Evolutionary conservation across 2,888 invertebrate species (phyloP).

Genomic region (Rhamphomyia laevipes): DNA sequence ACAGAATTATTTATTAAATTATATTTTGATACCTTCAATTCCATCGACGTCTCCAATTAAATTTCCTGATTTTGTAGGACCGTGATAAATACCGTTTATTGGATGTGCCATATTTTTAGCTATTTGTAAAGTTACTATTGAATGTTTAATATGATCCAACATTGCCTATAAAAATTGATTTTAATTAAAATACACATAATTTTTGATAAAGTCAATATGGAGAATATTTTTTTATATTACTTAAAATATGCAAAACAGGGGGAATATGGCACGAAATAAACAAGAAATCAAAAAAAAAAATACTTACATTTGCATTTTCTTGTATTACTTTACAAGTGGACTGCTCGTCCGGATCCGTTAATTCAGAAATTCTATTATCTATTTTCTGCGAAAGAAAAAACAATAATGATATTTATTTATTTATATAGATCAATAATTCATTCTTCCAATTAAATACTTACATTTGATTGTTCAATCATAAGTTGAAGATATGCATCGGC

Average conservation of each 20-base stretch:
- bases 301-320: slow-evolving; percentile 66
- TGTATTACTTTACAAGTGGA: slow-evolving; percentile 55
- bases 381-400: slow-evolving; percentile 46
- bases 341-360: slow-evolving; percentile 55
- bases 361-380: slow-evolving; percentile 50
- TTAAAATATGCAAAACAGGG: too few species aligned
- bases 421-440: neutral
- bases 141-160: slow-evolving; percentile 96
- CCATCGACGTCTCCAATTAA: slow-evolving; percentile 15
- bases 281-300: neutral
- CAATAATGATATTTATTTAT: neutral
- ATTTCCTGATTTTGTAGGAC: slow-evolving; percentile 37
- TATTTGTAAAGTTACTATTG: slow-evolving; percentile 94
- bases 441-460: slow-evolving; percentile 31
- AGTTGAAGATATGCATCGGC: slow-evolving; percentile 94
- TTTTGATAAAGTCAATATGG: too few species aligned
- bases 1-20: too few species aligned
- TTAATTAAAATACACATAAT: neutral
- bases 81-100: slow-evolving; percentile 77
- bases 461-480: slow-evolving; percentile 84
- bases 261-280: neutral
- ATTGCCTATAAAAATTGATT: slow-evolving; percentile 51
- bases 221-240: too few species aligned
- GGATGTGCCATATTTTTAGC: slow-evolving; percentile 93
- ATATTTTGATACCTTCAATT: slow-evolving; percentile 5